These are phyloP conservation scores for Holothuria leucospilota DNA, from an alignment of 53 echinoderm and acorn worm genomes.

Conservation along the genomic window DNA sequence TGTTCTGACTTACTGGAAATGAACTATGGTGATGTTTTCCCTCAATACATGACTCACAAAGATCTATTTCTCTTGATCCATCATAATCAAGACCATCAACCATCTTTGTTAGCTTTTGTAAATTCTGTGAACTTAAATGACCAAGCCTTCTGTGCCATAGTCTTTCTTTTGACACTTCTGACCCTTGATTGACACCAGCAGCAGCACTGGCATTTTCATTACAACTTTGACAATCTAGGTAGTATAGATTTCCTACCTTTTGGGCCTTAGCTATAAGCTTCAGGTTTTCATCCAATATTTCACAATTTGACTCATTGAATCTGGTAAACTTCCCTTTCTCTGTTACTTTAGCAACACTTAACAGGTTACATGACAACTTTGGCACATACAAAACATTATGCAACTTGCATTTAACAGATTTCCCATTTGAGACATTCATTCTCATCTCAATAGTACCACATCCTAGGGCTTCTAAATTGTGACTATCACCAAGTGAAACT, in stretches of 20 bases:
- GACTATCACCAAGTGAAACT: not conserved
- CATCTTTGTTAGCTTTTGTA: not conserved
- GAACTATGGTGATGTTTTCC: slow-evolving; percentile 13
- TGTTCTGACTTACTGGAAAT: not conserved
- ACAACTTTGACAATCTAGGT: not conserved
- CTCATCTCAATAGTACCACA: not conserved
- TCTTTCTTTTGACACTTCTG: not conserved
- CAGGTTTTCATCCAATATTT: slow-evolving; percentile 2
- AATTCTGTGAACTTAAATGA: not conserved
- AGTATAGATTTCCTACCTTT: not conserved
- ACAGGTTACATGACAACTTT: not conserved
- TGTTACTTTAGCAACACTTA: not conserved
- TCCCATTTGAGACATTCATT: too few species aligned
- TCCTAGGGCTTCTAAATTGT: not conserved
- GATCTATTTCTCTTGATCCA: not conserved
- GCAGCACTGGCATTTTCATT: not conserved
- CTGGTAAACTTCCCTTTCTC: not conserved
- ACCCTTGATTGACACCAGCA: slow-evolving; percentile 2
- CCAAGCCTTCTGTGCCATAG: slow-evolving; percentile 26
- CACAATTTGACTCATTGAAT: slow-evolving; percentile 24
- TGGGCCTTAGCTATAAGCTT: not conserved
- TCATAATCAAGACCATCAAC: slow-evolving; percentile 36
- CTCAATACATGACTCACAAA: slow-evolving; percentile 19
- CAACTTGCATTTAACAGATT: too few species aligned
- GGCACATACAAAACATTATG: not conserved